A percentile compares a stretch with the other conserved stretches of the same genome.
phyloP scores from a whole-genome alignment of 2,888 invertebrate genomes.

The Euzophera pinguis region DNA sequence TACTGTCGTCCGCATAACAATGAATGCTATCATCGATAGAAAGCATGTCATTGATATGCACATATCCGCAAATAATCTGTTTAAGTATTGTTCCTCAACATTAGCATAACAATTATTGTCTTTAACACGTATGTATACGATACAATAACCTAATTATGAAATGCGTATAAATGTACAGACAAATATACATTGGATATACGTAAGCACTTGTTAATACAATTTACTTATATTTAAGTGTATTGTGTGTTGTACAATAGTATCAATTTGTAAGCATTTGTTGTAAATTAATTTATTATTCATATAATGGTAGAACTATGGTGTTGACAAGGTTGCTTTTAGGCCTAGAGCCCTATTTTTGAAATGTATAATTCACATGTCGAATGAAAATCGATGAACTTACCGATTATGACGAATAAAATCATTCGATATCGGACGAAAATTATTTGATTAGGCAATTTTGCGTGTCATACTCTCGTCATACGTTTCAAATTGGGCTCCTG shows the following conservation, averaged over 20 bases:
- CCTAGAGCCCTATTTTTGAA: too few relatives aligned
- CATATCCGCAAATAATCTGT: conserved; percentile 2
- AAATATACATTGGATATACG: conserved; percentile 22
- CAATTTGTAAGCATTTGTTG: not conserved
- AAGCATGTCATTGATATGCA: too few relatives aligned
- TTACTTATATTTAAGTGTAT: not conserved
- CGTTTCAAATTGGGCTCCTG: too few relatives aligned
- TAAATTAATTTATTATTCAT: not conserved
- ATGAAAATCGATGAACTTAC: too few relatives aligned
- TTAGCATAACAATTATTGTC: conserved; percentile 4
- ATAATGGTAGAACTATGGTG: not conserved
- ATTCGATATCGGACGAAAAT: too few relatives aligned
- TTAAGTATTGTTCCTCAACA: not conserved
- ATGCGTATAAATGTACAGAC: conserved; percentile 22
- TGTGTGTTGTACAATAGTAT: not conserved
- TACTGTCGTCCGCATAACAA: too few relatives aligned
- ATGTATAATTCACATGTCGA: too few relatives aligned
- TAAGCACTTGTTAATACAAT: conserved; percentile 33
- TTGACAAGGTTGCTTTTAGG: too few relatives aligned
- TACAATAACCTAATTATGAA: conserved; percentile 50
- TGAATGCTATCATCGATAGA: too few relatives aligned
- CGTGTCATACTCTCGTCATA: too few relatives aligned
- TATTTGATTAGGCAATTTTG: too few relatives aligned
- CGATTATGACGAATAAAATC: too few relatives aligned
- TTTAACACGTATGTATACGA: conserved; percentile 22